These are phyloP conservation scores for Scatophagus argus DNA, from an alignment of 2,113 vertebrate genomes.

Conservation along the genomic window DNA sequence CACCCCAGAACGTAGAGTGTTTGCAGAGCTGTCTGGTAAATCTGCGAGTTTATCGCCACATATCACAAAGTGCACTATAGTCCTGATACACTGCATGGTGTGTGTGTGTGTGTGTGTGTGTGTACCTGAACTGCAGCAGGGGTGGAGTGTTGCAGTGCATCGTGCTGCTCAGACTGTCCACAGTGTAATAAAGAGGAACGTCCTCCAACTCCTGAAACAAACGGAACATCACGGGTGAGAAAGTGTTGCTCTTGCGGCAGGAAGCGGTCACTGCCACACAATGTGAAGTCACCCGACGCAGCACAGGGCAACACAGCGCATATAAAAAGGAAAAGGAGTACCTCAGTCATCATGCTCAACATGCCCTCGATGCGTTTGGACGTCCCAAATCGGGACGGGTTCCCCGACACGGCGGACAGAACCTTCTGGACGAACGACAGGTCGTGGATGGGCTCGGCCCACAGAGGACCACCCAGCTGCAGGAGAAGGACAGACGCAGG, in stretches of 20 bases:
- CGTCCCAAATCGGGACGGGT: constrained; percentile 88
- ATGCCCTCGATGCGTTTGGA: constrained; percentile 89
- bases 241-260: neutral
- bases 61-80: neutral
- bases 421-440: constrained; percentile 85
- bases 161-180: constrained; percentile 88
- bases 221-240: neutral
- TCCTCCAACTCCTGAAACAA: constrained; percentile 87
- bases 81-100: neutral
- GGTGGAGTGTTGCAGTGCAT: constrained; percentile 84
- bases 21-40: neutral
- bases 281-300: neutral
- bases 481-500: neutral
- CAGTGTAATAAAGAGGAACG: constrained; percentile 88
- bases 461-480: constrained; percentile 91
- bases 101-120: neutral
- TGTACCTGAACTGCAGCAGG: constrained; percentile 89
- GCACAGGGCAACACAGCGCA: neutral
- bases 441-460: constrained; percentile 92
- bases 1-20: neutral
- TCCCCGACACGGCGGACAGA: constrained; percentile 84
- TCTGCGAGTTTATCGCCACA: neutral
- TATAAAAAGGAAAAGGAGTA: constrained; percentile 42
- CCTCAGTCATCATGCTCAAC: constrained; percentile 92
- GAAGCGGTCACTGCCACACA: neutral